These are phyloP conservation scores for Protobothrops mucrosquamatus DNA, from an alignment of 2,113 vertebrate species.

Conservation along the genomic window DNA sequence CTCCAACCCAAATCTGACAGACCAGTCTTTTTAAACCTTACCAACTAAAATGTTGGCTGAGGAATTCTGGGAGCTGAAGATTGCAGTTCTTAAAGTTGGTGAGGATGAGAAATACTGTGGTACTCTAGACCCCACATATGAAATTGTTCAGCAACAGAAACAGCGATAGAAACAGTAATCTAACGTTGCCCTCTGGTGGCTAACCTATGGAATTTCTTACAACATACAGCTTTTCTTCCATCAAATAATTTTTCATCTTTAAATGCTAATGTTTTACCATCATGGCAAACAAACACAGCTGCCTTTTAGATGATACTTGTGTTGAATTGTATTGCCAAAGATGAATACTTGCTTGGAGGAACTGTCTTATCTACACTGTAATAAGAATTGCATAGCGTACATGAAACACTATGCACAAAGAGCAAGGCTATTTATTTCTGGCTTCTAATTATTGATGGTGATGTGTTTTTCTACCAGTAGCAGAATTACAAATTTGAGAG, in stretches of 20 bases:
- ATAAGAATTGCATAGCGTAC: background rate
- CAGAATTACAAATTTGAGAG: background rate
- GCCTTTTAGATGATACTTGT: background rate
- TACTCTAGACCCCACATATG: background rate
- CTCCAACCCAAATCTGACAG: background rate
- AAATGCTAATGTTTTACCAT: background rate
- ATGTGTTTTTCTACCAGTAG: background rate
- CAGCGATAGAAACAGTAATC: background rate
- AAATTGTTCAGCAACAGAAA: background rate
- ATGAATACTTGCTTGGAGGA: background rate
- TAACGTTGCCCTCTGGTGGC: slow-evolving; percentile 6
- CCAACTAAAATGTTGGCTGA: background rate
- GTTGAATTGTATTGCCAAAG: background rate
- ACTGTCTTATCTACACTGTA: background rate
- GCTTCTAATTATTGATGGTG: background rate
- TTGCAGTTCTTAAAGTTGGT: background rate
- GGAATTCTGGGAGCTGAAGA: background rate
- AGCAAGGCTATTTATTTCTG: background rate
- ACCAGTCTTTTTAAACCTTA: background rate
- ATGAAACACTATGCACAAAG: background rate
- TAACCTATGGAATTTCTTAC: background rate
- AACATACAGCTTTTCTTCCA: background rate
- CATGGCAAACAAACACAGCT: background rate
- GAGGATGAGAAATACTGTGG: background rate
- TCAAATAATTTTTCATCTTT: background rate